Percentiles rank a stretch among this genome's conserved stretches.
phyloP scores from a whole-genome alignment of 2,113 vertebrate species.

The Engraulis encrasicolus region DNA sequence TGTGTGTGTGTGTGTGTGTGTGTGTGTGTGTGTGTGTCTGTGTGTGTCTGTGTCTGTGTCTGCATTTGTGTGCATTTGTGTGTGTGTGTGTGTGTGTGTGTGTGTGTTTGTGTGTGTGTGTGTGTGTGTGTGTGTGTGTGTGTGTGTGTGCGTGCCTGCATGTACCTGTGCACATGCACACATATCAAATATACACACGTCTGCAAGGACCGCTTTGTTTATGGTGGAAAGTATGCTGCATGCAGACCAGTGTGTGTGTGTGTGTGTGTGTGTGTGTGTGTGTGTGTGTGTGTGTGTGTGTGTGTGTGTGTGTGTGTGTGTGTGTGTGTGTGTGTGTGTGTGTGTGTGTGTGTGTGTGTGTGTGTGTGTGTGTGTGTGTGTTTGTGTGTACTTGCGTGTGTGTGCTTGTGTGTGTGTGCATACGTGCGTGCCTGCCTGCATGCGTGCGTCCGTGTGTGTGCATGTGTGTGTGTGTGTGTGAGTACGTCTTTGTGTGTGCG shows the following conservation, averaged over 20 bases:
- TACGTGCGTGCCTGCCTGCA: background rate
- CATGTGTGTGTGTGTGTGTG: background rate
- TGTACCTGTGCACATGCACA: background rate
- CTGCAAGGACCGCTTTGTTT: background rate
- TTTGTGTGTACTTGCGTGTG: background rate
- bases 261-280: constrained; percentile 3
- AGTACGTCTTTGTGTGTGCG: background rate
- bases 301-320: background rate
- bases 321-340: background rate
- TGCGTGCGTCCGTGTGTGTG: background rate
- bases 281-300: background rate
- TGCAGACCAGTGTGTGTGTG: background rate
- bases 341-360: background rate
- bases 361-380: background rate
- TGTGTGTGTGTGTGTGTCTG: constrained; percentile 6
- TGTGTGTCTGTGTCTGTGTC: background rate
- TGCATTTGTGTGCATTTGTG: background rate
- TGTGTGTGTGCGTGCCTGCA: background rate
- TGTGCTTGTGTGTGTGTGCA: background rate
- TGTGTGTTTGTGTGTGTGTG: background rate
- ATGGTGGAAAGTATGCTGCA: background rate
- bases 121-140: background rate
- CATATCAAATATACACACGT: no score
- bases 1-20: constrained; percentile 10
- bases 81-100: background rate